Percentiles rank a stretch among this genome's conserved stretches.
phyloP scores from a whole-genome alignment of 2,797 vertebrate species.

The Macropus fuliginosus region DNA sequence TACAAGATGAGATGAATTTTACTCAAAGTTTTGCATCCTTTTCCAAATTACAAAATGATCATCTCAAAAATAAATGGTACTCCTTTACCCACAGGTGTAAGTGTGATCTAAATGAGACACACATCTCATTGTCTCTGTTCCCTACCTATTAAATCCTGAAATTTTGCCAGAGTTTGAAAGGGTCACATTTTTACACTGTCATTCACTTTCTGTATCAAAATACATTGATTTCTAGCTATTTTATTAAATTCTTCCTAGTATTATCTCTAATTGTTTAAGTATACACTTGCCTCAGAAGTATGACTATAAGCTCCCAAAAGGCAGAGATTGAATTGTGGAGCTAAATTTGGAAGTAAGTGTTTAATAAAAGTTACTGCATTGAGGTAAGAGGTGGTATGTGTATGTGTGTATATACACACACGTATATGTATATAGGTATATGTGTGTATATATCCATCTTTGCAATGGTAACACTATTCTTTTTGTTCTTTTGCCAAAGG shows the following conservation, averaged over 20 bases:
- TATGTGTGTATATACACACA: too few species aligned
- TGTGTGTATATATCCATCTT: background rate
- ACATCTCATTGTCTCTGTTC: background rate
- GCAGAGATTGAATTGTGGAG: background rate
- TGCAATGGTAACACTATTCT: background rate
- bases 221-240: background rate
- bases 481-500: background rate
- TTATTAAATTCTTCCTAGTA: background rate
- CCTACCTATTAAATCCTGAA: background rate
- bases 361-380: background rate
- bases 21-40: background rate
- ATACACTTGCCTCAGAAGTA: background rate
- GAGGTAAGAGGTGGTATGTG: background rate
- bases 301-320: background rate
- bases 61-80: background rate
- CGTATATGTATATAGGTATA: too few species aligned
- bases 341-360: background rate
- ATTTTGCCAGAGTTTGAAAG: background rate
- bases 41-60: background rate
- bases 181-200: background rate
- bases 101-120: background rate
- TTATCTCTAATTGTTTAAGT: background rate
- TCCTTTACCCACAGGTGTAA: background rate
- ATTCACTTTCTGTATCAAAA: background rate
- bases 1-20: background rate